Percentiles rank a stretch among this genome's conserved stretches.
These are phyloP conservation scores for Gryllus bimaculatus DNA, from an alignment of 1,140 invertebrate species.

Conservation along the genomic window DNA sequence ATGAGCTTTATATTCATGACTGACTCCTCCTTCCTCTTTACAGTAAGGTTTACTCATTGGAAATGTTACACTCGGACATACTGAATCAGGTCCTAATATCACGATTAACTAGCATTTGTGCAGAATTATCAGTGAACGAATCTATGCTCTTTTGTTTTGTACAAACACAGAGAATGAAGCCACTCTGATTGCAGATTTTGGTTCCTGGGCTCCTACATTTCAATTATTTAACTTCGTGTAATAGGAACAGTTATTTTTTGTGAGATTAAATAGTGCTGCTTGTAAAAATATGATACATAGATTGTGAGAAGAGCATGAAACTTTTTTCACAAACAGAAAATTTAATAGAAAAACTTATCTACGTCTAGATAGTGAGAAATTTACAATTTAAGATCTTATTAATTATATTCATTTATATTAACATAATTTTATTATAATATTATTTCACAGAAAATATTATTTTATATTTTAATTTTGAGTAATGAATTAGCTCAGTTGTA, in stretches of 20 bases:
- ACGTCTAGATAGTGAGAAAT: too few species aligned
- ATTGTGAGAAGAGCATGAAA: background rate
- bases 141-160: slow-evolving; percentile 5
- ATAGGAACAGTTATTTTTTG: background rate
- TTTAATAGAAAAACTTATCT: too few species aligned
- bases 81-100: background rate
- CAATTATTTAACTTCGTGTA: background rate
- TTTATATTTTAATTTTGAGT: too few species aligned
- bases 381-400: too few species aligned
- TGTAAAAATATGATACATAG: background rate
- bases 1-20: slow-evolving; percentile 18
- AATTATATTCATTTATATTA: too few species aligned
- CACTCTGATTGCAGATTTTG: background rate
- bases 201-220: background rate
- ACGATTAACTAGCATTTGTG: background rate
- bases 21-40: slow-evolving; percentile 22
- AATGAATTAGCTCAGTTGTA: too few species aligned
- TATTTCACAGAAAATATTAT: too few species aligned
- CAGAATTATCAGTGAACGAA: background rate
- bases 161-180: background rate
- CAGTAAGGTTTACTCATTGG: slow-evolving; percentile 22
- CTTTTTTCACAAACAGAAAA: too few species aligned
- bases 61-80: slow-evolving; percentile 20
- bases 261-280: background rate
- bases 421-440: too few species aligned